A percentile compares a stretch with the other conserved stretches of the same genome.
These are phyloP conservation scores for Magallana gigas DNA, from an alignment of 1,140 invertebrate species.

Conservation along the genomic window DNA sequence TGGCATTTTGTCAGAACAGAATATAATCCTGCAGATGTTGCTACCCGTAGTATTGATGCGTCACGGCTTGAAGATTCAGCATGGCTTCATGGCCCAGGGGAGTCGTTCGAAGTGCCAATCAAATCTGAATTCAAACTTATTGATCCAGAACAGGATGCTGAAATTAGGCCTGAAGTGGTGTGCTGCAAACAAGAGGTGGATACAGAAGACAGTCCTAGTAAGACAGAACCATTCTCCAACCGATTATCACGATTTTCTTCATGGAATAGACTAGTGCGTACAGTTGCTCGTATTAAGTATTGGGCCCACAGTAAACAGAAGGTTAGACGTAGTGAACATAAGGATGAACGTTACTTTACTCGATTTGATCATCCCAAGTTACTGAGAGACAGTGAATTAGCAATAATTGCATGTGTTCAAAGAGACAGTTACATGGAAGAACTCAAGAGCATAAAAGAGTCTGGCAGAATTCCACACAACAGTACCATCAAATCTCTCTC, in stretches of 20 bases:
- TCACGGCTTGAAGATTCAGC: neutral
- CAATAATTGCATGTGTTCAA: slow-evolving; percentile 33
- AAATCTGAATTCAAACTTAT: neutral
- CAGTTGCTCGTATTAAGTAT: slow-evolving; percentile 23
- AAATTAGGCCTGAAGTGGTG: slow-evolving; percentile 1
- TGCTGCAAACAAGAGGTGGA: slow-evolving; percentile 2
- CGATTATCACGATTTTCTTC: slow-evolving; percentile 35
- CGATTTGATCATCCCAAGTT: slow-evolving; percentile 25
- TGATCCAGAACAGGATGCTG: slow-evolving; percentile 28
- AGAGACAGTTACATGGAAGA: neutral
- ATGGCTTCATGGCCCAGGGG: slow-evolving; percentile 24
- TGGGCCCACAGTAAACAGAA: neutral
- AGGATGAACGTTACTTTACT: neutral
- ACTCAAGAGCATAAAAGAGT: neutral
- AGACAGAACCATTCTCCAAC: neutral
- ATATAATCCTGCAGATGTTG: slow-evolving; percentile 45
- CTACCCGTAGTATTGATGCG: slow-evolving; percentile 35
- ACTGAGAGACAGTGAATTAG: slow-evolving; percentile 31
- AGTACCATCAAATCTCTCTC: slow-evolving; percentile 47
- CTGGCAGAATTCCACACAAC: neutral
- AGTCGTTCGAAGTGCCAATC: neutral
- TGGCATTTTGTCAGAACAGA: slow-evolving; percentile 47
- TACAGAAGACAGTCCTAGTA: neutral
- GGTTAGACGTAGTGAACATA: neutral
- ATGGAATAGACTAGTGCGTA: slow-evolving; percentile 12